phyloP scores from a whole-genome alignment of 2,797 vertebrate genomes.

The Trachurus trachurus region DNA sequence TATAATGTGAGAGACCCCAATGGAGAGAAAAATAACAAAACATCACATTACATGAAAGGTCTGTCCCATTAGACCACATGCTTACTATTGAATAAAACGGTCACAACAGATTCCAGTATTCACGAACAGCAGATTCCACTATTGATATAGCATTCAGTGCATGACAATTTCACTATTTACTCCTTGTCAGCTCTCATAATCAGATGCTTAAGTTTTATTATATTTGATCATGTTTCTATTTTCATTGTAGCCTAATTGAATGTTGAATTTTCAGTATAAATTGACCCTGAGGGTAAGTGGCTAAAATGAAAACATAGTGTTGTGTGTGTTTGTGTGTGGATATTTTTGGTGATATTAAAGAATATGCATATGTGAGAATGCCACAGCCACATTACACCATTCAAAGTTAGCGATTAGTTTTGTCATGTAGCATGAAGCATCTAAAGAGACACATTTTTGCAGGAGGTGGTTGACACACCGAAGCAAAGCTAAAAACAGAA shows the following conservation, averaged over 20 bases:
- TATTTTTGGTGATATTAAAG: not conserved
- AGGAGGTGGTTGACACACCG: too few relatives aligned
- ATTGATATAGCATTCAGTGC: slow-evolving; percentile 1
- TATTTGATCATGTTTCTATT: not conserved
- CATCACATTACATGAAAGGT: too few relatives aligned
- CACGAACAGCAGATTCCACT: not conserved
- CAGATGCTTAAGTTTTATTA: slow-evolving; percentile 16
- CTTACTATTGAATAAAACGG: too few relatives aligned
- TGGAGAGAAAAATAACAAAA: too few relatives aligned
- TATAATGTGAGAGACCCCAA: too few relatives aligned
- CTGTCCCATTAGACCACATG: too few relatives aligned
- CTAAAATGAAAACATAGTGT: not conserved
- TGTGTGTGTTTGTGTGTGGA: not conserved
- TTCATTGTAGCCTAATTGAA: not conserved
- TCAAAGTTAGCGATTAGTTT: too few relatives aligned
- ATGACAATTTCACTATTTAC: slow-evolving; percentile 28
- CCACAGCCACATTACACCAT: too few relatives aligned
- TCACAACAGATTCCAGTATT: not conserved
- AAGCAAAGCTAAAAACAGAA: too few relatives aligned
- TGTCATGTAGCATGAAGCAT: too few relatives aligned
- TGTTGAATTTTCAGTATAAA: too few relatives aligned
- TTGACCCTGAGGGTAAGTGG: not conserved
- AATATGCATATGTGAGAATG: not conserved
- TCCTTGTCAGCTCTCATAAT: slow-evolving; percentile 2
- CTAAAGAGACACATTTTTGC: too few relatives aligned